Percentiles rank a stretch among this genome's conserved stretches.
These are phyloP conservation scores for Caerostris darwini DNA, from an alignment of 1,140 invertebrate genomes.

Conservation along the genomic window DNA sequence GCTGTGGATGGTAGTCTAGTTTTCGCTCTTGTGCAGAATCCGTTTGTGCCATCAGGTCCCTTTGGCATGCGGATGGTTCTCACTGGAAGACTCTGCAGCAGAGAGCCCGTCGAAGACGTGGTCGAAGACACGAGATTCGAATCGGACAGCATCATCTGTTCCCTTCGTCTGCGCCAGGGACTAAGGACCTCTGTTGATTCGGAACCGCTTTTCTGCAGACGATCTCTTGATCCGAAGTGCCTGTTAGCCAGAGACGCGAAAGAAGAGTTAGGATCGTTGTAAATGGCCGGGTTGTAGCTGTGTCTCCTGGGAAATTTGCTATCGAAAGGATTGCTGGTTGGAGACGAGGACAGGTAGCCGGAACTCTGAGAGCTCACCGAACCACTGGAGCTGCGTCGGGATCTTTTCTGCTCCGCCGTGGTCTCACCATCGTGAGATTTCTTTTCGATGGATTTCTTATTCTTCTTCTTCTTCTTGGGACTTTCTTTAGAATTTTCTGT, in stretches of 20 bases:
- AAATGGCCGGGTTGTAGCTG: slow-evolving; percentile 59
- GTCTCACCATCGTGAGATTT: background rate
- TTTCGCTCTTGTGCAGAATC: slow-evolving; percentile 84
- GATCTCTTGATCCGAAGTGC: slow-evolving; percentile 42
- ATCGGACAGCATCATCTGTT: slow-evolving; percentile 70
- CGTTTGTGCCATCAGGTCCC: slow-evolving; percentile 91
- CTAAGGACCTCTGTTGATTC: background rate
- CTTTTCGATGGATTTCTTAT: slow-evolving; percentile 56
- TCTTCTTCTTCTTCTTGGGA: slow-evolving; percentile 77
- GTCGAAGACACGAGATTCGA: slow-evolving; percentile 37
- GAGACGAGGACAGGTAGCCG: slow-evolving; percentile 70
- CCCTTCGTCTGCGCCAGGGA: slow-evolving; percentile 65
- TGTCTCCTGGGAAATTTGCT: slow-evolving; percentile 57
- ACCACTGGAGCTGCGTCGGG: slow-evolving; percentile 60
- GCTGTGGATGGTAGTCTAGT: slow-evolving; percentile 70
- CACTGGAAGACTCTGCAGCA: slow-evolving; percentile 86
- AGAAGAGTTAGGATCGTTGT: slow-evolving; percentile 65
- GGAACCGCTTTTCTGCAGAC: slow-evolving; percentile 13
- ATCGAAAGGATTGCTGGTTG: slow-evolving; percentile 46
- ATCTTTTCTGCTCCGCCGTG: background rate
- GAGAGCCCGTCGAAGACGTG: slow-evolving; percentile 81
- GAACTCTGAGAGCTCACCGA: slow-evolving; percentile 69
- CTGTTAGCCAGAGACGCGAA: slow-evolving; percentile 66
- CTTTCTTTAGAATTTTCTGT: slow-evolving; percentile 55
- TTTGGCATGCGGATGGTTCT: slow-evolving; percentile 89